These are phyloP conservation scores for Condylura cristata DNA, from an alignment of 2,113 vertebrate genomes.

Conservation along the genomic window DNA sequence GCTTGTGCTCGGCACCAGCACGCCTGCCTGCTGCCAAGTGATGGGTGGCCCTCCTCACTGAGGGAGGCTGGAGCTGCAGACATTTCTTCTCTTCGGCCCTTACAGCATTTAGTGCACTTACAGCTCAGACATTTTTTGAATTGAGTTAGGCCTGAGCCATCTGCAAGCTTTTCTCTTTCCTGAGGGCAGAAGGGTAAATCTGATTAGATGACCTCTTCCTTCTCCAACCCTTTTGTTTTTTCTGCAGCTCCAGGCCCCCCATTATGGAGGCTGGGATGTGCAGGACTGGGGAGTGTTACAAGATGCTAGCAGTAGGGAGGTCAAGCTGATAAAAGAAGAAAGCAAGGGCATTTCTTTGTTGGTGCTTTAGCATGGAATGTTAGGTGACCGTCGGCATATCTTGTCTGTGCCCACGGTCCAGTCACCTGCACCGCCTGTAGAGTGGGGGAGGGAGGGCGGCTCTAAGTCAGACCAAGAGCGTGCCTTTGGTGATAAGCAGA, in stretches of 20 bases:
- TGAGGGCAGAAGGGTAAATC: not conserved
- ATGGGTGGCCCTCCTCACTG: not conserved
- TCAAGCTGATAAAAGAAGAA: not conserved
- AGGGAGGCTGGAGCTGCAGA: not conserved
- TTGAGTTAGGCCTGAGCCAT: not conserved
- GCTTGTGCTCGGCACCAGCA: not conserved
- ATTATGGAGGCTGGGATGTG: not conserved
- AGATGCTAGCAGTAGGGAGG: not conserved
- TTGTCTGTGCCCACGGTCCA: not conserved
- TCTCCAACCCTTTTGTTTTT: not conserved
- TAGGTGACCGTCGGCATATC: not conserved
- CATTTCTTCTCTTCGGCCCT: not conserved
- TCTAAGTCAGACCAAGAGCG: not conserved
- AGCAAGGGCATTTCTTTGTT: not conserved
- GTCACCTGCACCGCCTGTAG: not conserved
- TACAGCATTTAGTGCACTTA: not conserved
- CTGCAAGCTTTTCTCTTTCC: not conserved
- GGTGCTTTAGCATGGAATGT: not conserved
- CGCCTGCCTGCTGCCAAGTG: not conserved
- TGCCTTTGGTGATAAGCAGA: not conserved
- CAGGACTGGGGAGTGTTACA: not conserved
- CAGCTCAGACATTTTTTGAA: not conserved
- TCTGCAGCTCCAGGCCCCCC: not conserved
- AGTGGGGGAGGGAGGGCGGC: not conserved
- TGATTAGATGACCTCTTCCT: not conserved